phyloP scores from a whole-genome alignment of 2,113 vertebrate genomes.

The Stomatorhinus ivindoensis region DNA sequence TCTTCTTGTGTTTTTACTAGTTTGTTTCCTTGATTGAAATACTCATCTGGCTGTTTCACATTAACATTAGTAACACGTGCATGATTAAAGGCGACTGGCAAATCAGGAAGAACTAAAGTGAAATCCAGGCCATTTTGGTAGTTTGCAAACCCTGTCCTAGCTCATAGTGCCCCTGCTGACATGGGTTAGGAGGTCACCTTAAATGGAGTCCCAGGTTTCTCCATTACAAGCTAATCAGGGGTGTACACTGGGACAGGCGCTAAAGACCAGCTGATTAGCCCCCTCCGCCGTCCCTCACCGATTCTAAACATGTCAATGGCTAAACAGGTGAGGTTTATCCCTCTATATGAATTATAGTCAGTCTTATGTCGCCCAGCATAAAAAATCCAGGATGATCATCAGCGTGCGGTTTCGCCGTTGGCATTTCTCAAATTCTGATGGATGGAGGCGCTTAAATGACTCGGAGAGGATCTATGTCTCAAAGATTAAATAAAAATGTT shows the following conservation, averaged over 20 bases:
- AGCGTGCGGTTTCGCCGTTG: not conserved
- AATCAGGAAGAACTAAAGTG: not conserved
- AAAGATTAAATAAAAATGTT: constrained; percentile 17
- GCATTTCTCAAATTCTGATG: not conserved
- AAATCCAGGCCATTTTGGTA: not conserved
- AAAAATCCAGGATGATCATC: not conserved
- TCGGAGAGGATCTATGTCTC: not conserved
- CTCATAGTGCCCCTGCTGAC: not conserved
- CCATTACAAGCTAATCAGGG: not conserved
- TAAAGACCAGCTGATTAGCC: not conserved
- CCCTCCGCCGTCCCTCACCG: not conserved
- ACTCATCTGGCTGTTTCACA: not conserved
- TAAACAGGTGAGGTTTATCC: not conserved
- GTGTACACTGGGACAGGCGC: not conserved
- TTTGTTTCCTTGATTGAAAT: not conserved
- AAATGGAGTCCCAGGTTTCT: not conserved
- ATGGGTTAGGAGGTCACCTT: not conserved
- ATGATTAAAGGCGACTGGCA: not conserved
- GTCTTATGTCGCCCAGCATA: not conserved
- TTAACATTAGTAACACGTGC: no score
- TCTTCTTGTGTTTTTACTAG: not conserved
- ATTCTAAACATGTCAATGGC: not conserved
- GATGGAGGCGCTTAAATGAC: not conserved
- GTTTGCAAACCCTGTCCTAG: not conserved
- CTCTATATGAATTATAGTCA: not conserved